phyloP scores from a whole-genome alignment of 2,797 vertebrate species.

The Chaetodon trifasciatus region DNA sequence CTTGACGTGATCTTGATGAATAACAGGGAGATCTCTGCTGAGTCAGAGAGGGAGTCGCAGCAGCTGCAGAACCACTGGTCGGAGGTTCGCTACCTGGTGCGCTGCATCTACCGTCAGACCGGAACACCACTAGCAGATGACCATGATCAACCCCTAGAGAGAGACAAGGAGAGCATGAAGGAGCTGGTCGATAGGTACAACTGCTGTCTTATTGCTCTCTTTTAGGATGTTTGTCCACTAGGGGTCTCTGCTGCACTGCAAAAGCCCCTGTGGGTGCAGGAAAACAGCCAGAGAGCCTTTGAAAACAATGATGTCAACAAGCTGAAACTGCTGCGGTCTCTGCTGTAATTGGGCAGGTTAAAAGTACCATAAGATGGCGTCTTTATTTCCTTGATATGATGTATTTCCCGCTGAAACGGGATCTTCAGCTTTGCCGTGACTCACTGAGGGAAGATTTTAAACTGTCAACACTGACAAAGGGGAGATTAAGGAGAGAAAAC shows the following conservation, averaged over 20 bases:
- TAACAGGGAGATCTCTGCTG: constrained; percentile 92
- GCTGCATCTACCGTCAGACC: constrained; percentile 97
- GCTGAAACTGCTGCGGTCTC: neutral
- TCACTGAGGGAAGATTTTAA: constrained; percentile 19
- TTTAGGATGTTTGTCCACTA: constrained; percentile 54
- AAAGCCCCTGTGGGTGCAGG: neutral
- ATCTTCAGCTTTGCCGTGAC: constrained; percentile 1
- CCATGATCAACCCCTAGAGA: constrained; percentile 93
- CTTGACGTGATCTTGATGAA: constrained; percentile 4
- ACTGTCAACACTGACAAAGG: neutral
- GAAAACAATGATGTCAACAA: constrained; percentile 28
- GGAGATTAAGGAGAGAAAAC: neutral
- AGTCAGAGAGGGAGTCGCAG: constrained; percentile 95
- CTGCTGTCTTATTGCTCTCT: neutral
- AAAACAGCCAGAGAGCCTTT: neutral
- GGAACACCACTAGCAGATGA: constrained; percentile 95
- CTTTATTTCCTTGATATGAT: constrained; percentile 18
- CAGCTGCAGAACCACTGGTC: constrained; percentile 99
- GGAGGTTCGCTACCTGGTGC: constrained; percentile 96
- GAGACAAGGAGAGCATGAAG: constrained; percentile 96
- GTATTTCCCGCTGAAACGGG: constrained; percentile 22
- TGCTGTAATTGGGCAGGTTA: neutral
- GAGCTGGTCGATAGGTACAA: constrained; percentile 95
- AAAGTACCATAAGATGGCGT: neutral
- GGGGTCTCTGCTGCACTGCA: constrained; percentile 46